Conservation (phyloP, 2,888 invertebrate genomes). For the Drosophila anomalipes region DNA sequence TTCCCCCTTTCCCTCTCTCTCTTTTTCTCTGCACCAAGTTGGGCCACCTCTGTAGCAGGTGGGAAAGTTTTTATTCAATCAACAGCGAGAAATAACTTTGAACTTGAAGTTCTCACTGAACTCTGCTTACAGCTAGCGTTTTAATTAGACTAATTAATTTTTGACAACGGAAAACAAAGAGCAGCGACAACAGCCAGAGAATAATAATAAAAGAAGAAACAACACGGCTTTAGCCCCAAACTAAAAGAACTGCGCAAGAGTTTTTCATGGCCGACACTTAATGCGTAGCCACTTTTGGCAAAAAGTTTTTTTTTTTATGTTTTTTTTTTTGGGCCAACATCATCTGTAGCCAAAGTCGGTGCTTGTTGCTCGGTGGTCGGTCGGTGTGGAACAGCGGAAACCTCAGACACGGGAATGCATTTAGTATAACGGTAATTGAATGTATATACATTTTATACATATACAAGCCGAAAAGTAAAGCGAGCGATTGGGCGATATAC, state of each 20-base stretch:
- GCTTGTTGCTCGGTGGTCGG: slow-evolving; percentile 5
- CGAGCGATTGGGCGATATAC: not conserved
- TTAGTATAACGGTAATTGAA: slow-evolving; percentile 51
- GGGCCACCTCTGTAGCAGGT: slow-evolving; percentile 44
- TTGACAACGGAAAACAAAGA: slow-evolving; percentile 44
- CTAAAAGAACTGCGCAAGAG: slow-evolving; percentile 5
- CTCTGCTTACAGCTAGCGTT: slow-evolving; percentile 50
- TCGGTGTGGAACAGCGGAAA: slow-evolving; percentile 23
- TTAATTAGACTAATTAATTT: slow-evolving; percentile 79
- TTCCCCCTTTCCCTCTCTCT: too few species aligned
- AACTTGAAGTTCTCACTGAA: slow-evolving; percentile 62
- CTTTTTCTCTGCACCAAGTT: not conserved
- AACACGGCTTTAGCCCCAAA: slow-evolving; percentile 13
- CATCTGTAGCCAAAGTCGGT: slow-evolving; percentile 10
- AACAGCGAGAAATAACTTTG: slow-evolving; percentile 67
- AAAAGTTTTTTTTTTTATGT: slow-evolving; percentile 22
- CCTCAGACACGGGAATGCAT: slow-evolving; percentile 50
- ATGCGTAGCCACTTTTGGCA: slow-evolving; percentile 39
- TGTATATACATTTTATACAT: not conserved
- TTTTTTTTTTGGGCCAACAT: slow-evolving; percentile 1
- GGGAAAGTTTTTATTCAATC: slow-evolving; percentile 75
- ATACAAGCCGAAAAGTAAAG: slow-evolving; percentile 13
- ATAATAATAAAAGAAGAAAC: slow-evolving; percentile 26
- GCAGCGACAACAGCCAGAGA: slow-evolving; percentile 12
- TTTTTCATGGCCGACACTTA: slow-evolving; percentile 23